These are phyloP conservation scores for Rhorus exstirpatorius DNA, from an alignment of 2,888 invertebrate genomes.

Conservation along the genomic window DNA sequence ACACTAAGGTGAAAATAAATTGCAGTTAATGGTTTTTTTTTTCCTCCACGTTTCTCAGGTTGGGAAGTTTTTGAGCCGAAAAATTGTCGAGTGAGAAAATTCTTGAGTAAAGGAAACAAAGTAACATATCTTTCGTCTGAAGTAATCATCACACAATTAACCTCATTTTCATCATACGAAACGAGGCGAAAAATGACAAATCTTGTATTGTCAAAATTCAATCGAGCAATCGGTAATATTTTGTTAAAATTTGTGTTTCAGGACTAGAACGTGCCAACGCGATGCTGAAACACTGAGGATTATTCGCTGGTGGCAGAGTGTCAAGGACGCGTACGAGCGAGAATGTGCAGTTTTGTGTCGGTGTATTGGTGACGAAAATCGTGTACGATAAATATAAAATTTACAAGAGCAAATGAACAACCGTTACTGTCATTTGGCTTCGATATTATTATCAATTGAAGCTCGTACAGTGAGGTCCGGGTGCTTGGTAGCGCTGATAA, in stretches of 20 bases:
- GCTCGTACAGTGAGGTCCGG: not conserved
- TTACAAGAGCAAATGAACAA: slow-evolving; percentile 38
- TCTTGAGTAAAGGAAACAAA: not conserved
- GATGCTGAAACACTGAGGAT: slow-evolving; percentile 50
- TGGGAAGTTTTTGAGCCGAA: not conserved
- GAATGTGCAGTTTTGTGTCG: slow-evolving; percentile 51
- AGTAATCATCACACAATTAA: not conserved
- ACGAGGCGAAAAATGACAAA: slow-evolving; percentile 1
- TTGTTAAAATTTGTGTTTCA: slow-evolving; percentile 21
- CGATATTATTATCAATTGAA: slow-evolving; percentile 52
- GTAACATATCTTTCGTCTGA: not conserved
- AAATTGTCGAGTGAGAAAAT: not conserved
- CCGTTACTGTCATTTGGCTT: slow-evolving; percentile 40
- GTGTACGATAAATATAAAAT: slow-evolving; percentile 4
- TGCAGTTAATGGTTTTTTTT: slow-evolving; percentile 17
- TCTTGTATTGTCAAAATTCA: not conserved
- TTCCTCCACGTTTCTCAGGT: not conserved
- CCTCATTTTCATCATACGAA: not conserved
- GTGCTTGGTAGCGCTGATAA: slow-evolving; percentile 37
- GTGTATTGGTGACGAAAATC: slow-evolving; percentile 57
- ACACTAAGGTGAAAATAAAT: slow-evolving; percentile 18
- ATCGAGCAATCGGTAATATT: not conserved
- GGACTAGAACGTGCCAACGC: not conserved
- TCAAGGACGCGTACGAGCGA: slow-evolving; percentile 33
- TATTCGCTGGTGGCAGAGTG: slow-evolving; percentile 12